Base-by-base conservation (phyloP, 1,140 invertebrate genomes). In the Diploscapter pachys region DNA sequence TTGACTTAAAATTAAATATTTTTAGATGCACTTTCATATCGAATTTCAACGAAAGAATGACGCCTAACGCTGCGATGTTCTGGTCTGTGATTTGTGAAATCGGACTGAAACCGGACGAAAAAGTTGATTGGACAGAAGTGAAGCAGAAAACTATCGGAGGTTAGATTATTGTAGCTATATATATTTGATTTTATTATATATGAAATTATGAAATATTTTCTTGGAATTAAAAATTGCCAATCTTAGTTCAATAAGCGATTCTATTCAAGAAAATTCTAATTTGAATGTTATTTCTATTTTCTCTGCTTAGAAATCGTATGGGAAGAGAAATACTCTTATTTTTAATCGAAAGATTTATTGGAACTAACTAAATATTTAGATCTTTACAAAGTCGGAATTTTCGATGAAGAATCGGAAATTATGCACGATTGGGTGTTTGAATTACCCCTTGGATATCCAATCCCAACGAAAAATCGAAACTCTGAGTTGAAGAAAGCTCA, bases 21-120 rank as follows among this genome's bases (percentile, higher is more conserved):
- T 68, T 53, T 55, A 75, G 74, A 63, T 76, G 74, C 65, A 76
- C 74, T 31, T 76, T 76, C 73, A 75, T 76, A 13, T 76, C 74
- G 4, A 76, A 76, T 51, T 76, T 76, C 74, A 76, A 77, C 63
- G 62, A 48, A 5, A 0, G 51, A 6, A 76, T 76, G 74, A 76
- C 74, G 53, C 74, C 74, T 9, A 73, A 76, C 55, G 48, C 57
- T 49, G 50, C 63, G 5, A 77, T 50, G 55, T 76, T 9, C 73
- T 76, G 74, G 74, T 76, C 74, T 48, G 72, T 76, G 8, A 65
- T 76, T 63, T 76, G 74, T 61, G 74, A 76, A 77, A 67, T 76
- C 11, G 74, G 74, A 4, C 49, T 76, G 11, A 48, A 4, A 13
- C 56, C 71, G 11, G 74, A 76, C 74, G 73, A 69, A 11, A 50